Conservation (phyloP, 2,113 vertebrate species). For the Equus quagga region DNA sequence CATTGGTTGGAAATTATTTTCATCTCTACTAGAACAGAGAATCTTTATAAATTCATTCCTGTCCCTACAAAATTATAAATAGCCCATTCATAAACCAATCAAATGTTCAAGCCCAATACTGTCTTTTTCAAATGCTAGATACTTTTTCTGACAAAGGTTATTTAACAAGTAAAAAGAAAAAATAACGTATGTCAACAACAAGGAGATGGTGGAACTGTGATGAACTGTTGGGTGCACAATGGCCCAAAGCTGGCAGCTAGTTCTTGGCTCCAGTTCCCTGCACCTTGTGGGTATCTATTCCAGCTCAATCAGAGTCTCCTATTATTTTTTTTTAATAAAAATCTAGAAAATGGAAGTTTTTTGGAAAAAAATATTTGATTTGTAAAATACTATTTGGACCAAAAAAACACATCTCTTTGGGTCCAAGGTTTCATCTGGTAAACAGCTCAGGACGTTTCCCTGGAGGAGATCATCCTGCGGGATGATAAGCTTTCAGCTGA, state of each 20-base stretch:
- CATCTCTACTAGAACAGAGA: neutral
- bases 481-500: neutral
- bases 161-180: neutral
- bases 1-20: neutral
- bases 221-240: fast-evolving
- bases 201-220: neutral
- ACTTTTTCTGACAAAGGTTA: neutral
- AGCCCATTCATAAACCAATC: neutral
- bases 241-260: fast-evolving
- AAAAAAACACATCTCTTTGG: neutral
- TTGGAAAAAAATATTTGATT: neutral
- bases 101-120: neutral
- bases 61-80: neutral
- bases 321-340: neutral
- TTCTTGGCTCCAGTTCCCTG: neutral
- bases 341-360: neutral
- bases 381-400: neutral
- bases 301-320: neutral
- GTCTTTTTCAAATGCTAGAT: neutral
- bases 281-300: fast-evolving
- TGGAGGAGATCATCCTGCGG: neutral
- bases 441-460: no score
- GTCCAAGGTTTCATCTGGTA: neutral
- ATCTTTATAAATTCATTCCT: neutral
- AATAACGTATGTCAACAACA: fast-evolving